A percentile compares a stretch with the other conserved stretches of the same genome.
Conservation (phyloP, 2,797 vertebrate species). For the Babyrousa celebensis region DNA sequence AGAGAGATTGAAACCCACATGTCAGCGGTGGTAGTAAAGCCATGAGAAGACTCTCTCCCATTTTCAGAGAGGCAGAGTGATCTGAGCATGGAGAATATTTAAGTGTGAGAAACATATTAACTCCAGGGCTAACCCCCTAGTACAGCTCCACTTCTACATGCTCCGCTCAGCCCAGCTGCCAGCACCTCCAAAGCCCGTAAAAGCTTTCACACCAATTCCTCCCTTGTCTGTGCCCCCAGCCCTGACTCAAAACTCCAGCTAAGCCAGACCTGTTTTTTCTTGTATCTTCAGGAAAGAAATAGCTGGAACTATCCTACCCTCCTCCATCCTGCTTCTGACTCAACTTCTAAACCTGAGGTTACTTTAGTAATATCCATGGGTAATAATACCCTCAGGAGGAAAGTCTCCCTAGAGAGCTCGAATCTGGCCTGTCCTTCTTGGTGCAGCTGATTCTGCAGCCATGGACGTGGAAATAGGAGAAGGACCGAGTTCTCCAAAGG, state of each 20-base stretch:
- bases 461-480: background rate
- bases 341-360: conserved; percentile 11
- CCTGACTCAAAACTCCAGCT: background rate
- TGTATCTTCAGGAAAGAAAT: background rate
- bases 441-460: background rate
- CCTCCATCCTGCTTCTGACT: background rate
- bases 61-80: background rate
- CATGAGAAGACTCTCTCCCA: background rate
- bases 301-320: background rate
- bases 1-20: background rate
- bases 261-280: background rate
- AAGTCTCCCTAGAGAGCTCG: background rate
- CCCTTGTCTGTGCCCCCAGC: background rate
- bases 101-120: background rate
- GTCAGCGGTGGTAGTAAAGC: background rate
- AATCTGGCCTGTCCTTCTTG: background rate
- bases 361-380: conserved; percentile 6
- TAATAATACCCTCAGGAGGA: background rate
- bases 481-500: background rate
- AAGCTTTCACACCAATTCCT: background rate
- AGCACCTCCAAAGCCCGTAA: background rate
- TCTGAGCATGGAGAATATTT: background rate
- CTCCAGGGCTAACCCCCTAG: background rate
- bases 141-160: background rate
- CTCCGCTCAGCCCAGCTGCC: background rate